Conservation (phyloP, 2,888 invertebrate species). For the Mystacides longicornis region DNA sequence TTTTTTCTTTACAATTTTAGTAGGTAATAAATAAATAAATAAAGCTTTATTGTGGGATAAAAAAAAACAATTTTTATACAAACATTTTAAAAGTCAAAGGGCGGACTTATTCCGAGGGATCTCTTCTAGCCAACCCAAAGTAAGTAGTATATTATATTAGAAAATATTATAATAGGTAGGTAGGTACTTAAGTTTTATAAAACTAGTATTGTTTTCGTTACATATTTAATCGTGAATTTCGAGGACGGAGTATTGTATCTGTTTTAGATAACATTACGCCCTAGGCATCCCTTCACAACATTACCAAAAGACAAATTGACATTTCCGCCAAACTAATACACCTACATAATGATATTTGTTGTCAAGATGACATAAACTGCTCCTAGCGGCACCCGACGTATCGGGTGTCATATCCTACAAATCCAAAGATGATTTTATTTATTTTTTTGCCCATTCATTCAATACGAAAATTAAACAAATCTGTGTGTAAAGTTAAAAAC, state of each 20-base stretch:
- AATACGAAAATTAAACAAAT: not conserved
- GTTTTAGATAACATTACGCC: constrained; percentile 3
- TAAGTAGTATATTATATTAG: no score
- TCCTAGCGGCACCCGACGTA: constrained; percentile 6
- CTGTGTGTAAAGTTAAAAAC: not conserved
- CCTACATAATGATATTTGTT: not conserved
- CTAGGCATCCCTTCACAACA: constrained; percentile 14
- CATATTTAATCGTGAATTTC: not conserved
- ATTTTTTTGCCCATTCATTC: not conserved
- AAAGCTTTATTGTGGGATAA: no score
- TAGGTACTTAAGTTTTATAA: no score
- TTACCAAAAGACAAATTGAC: constrained; percentile 26
- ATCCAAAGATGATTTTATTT: not conserved
- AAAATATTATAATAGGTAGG: no score
- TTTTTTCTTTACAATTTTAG: no score
- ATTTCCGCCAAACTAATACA: constrained; percentile 25
- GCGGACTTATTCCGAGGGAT: no score
- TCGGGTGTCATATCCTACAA: constrained; percentile 11
- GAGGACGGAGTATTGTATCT: constrained; percentile 1
- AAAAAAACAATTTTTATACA: no score
- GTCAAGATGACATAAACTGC: constrained; percentile 5
- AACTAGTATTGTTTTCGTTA: not conserved
- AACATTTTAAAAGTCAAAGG: no score
- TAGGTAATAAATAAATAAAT: no score
- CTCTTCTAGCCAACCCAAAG: no score